Conservation (phyloP, 2,888 invertebrate species). For the Aspidiotus rigidus region DNA sequence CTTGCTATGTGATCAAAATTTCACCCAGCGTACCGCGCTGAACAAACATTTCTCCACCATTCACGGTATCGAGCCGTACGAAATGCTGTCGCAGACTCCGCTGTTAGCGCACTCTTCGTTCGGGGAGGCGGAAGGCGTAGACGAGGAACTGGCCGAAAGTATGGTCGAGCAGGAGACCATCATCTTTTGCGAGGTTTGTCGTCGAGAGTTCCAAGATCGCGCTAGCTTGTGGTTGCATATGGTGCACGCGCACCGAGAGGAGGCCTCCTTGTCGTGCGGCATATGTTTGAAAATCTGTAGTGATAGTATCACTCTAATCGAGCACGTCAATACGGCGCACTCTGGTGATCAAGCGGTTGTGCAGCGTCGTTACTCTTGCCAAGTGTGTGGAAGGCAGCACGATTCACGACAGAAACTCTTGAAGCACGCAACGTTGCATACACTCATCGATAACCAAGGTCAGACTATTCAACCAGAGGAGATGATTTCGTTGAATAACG, state of each 20-base stretch:
- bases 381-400: constrained; percentile 50
- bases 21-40: constrained; percentile 34
- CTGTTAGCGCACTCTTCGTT: background rate
- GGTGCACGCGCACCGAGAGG: constrained; percentile 48
- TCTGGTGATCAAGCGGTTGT: constrained; percentile 38
- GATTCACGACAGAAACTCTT: constrained; percentile 49
- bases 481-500: constrained; percentile 40
- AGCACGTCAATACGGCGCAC: constrained; percentile 48
- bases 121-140: background rate
- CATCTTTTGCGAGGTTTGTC: constrained; percentile 47
- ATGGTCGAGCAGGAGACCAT: constrained; percentile 46
- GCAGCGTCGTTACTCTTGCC: constrained; percentile 40
- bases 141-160: constrained; percentile 39
- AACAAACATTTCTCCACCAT: constrained; percentile 35
- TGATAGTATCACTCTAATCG: constrained; percentile 46
- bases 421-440: constrained; percentile 50
- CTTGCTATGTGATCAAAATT: constrained; percentile 38
- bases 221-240: constrained; percentile 51
- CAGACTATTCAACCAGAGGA: constrained; percentile 40
- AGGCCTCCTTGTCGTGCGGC: constrained; percentile 50
- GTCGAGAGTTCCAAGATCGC: constrained; percentile 46
- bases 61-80: constrained; percentile 36
- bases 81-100: constrained; percentile 22
- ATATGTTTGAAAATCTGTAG: constrained; percentile 49
- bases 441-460: constrained; percentile 43